Conservation (phyloP, 2,888 invertebrate genomes). For the Tiphia femorata region DNA sequence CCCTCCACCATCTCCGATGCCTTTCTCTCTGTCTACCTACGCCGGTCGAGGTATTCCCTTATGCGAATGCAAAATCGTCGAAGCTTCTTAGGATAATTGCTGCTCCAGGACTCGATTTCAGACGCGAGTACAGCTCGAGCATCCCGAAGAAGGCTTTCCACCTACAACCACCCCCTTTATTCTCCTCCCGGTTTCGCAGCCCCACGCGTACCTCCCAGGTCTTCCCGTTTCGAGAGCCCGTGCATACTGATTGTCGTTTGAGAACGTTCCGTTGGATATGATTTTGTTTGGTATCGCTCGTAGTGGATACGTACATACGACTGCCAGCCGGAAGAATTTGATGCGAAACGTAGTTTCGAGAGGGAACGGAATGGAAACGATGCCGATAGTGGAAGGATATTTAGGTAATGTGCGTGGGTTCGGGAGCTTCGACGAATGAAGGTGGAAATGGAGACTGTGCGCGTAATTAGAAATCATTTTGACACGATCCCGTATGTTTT, state of each 20-base stretch:
- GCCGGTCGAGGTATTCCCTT: constrained; percentile 36
- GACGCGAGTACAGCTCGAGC: constrained; percentile 42
- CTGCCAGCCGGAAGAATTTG: background rate
- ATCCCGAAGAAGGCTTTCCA: constrained; percentile 33
- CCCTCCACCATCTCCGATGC: background rate
- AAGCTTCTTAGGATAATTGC: constrained; percentile 53
- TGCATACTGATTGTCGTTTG: constrained; percentile 37
- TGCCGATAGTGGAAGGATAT: too few species aligned
- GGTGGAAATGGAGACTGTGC: too few species aligned
- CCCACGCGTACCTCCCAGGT: background rate
- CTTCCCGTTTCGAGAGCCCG: constrained; percentile 17
- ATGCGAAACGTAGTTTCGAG: background rate
- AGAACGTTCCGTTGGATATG: constrained; percentile 26
- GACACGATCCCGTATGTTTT: too few species aligned
- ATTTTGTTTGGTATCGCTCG: constrained; percentile 38
- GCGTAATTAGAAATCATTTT: too few species aligned
- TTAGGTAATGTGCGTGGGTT: too few species aligned
- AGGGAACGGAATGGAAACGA: too few species aligned
- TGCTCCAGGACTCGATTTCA: constrained; percentile 45
- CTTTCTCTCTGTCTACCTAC: constrained; percentile 10
- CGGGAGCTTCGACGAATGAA: too few species aligned
- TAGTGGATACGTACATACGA: background rate
- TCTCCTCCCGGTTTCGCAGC: background rate
- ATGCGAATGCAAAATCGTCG: constrained; percentile 50
- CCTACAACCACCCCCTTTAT: too few species aligned